Percentiles rank a stretch among this genome's conserved stretches.
Conservation (phyloP, 2,797 vertebrate species). For the Amphiprion clarkii region DNA sequence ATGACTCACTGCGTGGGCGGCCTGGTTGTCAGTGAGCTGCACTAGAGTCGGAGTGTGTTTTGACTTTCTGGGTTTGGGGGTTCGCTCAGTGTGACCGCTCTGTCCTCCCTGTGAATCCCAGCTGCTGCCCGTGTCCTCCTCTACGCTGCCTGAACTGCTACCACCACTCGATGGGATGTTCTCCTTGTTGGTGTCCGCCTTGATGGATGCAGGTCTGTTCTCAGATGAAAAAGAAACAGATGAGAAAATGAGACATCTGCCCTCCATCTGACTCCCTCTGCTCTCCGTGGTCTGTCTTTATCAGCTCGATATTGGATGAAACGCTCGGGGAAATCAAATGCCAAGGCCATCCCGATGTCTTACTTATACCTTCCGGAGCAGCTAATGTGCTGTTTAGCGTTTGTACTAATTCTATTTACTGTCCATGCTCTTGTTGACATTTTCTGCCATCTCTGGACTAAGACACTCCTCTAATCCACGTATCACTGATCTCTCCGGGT, state of each 20-base stretch:
- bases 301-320: constrained; percentile 35
- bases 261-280: constrained; percentile 41
- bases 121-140: constrained; percentile 81
- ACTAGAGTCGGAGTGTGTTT: constrained; percentile 88
- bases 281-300: constrained; percentile 30
- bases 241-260: constrained; percentile 44
- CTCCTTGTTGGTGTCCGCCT: constrained; percentile 91
- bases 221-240: constrained; percentile 36
- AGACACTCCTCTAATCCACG: constrained; percentile 71
- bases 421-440: constrained; percentile 62
- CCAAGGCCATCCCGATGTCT: constrained; percentile 41
- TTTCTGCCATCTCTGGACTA: constrained; percentile 42
- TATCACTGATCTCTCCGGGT: constrained; percentile 60
- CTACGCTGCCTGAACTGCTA: constrained; percentile 37
- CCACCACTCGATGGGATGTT: constrained; percentile 88
- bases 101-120: constrained; percentile 79
- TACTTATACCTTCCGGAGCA: constrained; percentile 62
- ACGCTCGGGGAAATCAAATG: constrained; percentile 37
- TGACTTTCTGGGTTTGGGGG: constrained; percentile 86
- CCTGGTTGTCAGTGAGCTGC: constrained; percentile 87
- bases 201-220: constrained; percentile 67
- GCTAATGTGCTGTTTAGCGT: constrained; percentile 64
- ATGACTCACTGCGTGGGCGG: constrained; percentile 87
- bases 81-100: constrained; percentile 70
- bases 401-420: constrained; percentile 74